These are phyloP conservation scores for Sepioteuthis lessoniana DNA, from an alignment of 2,888 invertebrate species.

Conservation along the genomic window DNA sequence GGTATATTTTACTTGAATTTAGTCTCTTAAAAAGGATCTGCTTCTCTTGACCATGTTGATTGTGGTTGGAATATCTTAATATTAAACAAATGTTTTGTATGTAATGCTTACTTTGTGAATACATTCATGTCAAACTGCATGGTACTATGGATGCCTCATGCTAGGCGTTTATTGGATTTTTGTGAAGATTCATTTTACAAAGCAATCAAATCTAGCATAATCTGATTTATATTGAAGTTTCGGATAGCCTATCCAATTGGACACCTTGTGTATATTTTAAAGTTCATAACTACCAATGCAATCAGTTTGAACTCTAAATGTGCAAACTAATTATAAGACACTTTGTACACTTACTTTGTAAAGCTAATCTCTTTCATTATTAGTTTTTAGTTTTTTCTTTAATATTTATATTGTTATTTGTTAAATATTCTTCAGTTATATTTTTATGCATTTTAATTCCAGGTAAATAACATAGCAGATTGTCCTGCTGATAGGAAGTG, in stretches of 20 bases:
- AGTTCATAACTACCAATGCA: background rate
- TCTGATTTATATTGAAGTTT: no score
- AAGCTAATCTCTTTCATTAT: background rate
- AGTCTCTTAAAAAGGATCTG: no score
- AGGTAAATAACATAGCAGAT: background rate
- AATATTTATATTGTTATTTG: background rate
- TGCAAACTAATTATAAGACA: background rate
- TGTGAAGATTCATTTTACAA: no score
- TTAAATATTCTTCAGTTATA: background rate
- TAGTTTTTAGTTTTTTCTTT: background rate
- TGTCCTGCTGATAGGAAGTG: slow-evolving; percentile 37
- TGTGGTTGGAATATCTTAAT: no score
- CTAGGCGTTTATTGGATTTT: no score
- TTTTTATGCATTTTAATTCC: background rate
- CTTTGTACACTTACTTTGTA: background rate
- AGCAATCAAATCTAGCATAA: no score
- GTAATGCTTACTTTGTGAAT: no score
- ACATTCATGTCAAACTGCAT: no score
- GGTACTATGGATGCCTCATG: no score
- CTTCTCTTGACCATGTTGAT: no score
- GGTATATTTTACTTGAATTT: no score
- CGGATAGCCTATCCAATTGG: background rate
- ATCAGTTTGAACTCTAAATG: background rate
- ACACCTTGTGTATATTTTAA: background rate
- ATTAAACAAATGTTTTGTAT: no score